These are phyloP conservation scores for Orthonychiurus folsomi DNA, from an alignment of 2,888 invertebrate species.

Conservation along the genomic window DNA sequence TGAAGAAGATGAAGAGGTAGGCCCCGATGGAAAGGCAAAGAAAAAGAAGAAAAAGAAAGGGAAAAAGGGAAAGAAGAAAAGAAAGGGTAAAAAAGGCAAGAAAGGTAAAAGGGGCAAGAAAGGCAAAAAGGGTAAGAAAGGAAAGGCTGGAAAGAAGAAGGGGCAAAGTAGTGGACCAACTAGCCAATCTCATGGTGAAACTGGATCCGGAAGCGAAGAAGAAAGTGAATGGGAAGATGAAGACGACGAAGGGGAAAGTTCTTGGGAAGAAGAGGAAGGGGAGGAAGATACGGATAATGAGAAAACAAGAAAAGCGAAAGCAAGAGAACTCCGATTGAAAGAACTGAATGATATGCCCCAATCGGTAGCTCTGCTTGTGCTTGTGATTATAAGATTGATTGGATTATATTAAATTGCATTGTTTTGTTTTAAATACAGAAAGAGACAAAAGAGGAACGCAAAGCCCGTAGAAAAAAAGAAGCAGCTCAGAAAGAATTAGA, in stretches of 20 bases:
- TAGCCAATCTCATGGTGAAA: too few species aligned
- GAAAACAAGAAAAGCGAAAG: neutral
- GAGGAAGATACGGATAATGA: slow-evolving; percentile 45
- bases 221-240: slow-evolving; percentile 47
- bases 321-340: neutral
- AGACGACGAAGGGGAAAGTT: slow-evolving; percentile 51
- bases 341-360: too few species aligned
- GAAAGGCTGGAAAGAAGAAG: slow-evolving; percentile 39
- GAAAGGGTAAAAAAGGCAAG: slow-evolving; percentile 20
- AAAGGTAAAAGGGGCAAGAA: slow-evolving; percentile 11
- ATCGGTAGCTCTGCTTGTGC: too few species aligned
- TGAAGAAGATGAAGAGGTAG: neutral
- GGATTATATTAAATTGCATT: too few species aligned
- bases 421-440: slow-evolving; percentile 43
- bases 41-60: slow-evolving; percentile 43
- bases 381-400: too few species aligned
- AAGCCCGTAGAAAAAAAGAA: slow-evolving; percentile 56
- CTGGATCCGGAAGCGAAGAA: too few species aligned
- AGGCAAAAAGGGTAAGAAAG: neutral
- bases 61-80: slow-evolving; percentile 30
- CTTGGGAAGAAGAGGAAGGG: slow-evolving; percentile 55
- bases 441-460: slow-evolving; percentile 50
- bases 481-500: slow-evolving; percentile 58
- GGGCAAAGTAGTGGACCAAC: slow-evolving; percentile 16
- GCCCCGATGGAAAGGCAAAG: neutral